Evolutionary conservation across 2,797 vertebrate genomes (phyloP).

Genomic region (Dipus sagitta): DNA sequence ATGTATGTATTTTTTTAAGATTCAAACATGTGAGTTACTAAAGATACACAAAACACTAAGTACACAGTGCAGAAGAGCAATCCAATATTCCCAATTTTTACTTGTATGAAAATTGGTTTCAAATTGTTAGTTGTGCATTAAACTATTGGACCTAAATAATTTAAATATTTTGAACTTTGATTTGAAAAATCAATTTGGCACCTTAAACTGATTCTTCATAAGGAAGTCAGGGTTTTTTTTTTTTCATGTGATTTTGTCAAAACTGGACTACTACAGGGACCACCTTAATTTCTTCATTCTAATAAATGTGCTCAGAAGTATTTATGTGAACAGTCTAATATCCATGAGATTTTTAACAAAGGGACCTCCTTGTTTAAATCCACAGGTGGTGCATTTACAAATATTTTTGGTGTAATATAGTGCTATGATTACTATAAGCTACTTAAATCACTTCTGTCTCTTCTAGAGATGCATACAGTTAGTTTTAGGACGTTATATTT

Average conservation of each 20-base stretch:
- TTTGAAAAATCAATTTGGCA: constrained; percentile 77
- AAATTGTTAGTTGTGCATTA: constrained; percentile 79
- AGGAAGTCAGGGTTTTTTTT: constrained; percentile 21
- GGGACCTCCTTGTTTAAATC: constrained; percentile 4
- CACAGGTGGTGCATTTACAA: constrained; percentile 58
- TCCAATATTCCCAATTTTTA: constrained; percentile 84
- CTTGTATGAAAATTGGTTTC: constrained; percentile 83
- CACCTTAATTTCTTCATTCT: constrained; percentile 47
- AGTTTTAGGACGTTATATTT: not conserved
- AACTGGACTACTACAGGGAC: not conserved
- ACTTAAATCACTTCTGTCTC: constrained; percentile 16
- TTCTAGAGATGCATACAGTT: constrained; percentile 48
- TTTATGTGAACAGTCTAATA: constrained; percentile 30
- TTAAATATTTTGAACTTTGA: constrained; percentile 63
- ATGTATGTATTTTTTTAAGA: constrained; percentile 83
- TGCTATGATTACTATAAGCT: constrained; percentile 44
- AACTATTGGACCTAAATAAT: constrained; percentile 56
- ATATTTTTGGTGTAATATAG: constrained; percentile 29
- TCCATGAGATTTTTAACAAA: not conserved
- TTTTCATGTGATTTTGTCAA: not conserved
- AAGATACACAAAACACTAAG: constrained; percentile 84
- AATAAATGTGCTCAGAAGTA: constrained; percentile 18
- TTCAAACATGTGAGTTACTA: constrained; percentile 88
- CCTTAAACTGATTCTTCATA: constrained; percentile 10
- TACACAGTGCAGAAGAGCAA: constrained; percentile 85